Base-by-base conservation (phyloP, 2,113 vertebrate species). In the Hepsetus odoe region DNA sequence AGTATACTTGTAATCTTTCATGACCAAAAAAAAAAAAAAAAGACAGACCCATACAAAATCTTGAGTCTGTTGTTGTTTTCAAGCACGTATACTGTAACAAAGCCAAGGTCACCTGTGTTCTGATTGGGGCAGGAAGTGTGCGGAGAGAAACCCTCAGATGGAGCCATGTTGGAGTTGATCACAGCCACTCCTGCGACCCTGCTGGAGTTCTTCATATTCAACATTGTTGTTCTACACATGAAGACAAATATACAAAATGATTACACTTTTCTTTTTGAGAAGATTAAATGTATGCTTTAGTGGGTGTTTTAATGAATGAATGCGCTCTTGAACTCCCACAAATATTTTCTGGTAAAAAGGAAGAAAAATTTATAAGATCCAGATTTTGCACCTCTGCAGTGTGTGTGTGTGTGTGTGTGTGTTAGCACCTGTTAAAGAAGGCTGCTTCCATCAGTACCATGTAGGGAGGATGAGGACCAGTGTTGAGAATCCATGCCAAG, bases 121-220 rank as follows among this genome's bases (percentile, higher is more conserved):
- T 98, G 95, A 0, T 95, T 98, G 87, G 97, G 97, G 71, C 97
- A 98, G 2, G 89, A 81, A 26, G 92, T 84, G 42, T 95, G 96
- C 0, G 95, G 94, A 11, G 97, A 98, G 84, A 95, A 96, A 0
- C 91, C 91, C 0, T 76, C 18, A 0, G 69, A 0, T 0, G 94
- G 94, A 22, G 77, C 89, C 0, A 91, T 81, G 44, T 88, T 94
- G 26, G 93, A 86, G 5, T 88, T 4, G 12, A 95, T 86, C 61
- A 97, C 96, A 0, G 94, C 96, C 1, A 97, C 94, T 6, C 97
- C 97, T 0, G 96, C 93, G 44, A 99, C 91, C 13, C 96, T 86
- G 0, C 79, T 73, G 0, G 89, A 86, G 62, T 76, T 91, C 85
- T 96, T 98, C 85, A 99, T 86, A 83, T 90, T 94, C 89, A 94